These are phyloP conservation scores for Zoanthus sansibaricus DNA, from an alignment of 92 coral and sea anemone species.

Conservation along the genomic window DNA sequence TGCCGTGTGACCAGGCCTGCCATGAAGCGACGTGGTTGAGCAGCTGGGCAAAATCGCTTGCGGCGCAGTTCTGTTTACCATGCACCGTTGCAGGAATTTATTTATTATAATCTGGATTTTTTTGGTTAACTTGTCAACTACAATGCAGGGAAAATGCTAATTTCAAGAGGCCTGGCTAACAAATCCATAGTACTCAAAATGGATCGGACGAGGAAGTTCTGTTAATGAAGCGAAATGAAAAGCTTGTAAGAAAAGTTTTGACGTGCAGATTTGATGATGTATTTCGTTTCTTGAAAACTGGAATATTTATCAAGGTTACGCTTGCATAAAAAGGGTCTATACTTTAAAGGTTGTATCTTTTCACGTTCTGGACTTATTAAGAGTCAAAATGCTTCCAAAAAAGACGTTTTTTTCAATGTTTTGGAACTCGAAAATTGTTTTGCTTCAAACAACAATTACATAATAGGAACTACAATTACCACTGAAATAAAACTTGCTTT, in stretches of 20 bases:
- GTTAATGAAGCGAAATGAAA: conserved; percentile 29
- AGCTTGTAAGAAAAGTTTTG: conserved; percentile 40
- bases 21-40: conserved; percentile 41
- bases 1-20: conserved; percentile 44
- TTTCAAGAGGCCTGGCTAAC: conserved; percentile 22
- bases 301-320: no score
- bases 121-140: conserved; percentile 13
- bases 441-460: no score
- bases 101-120: conserved; percentile 31
- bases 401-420: no score
- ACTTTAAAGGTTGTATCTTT: no score
- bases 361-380: no score
- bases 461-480: no score
- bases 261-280: no score
- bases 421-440: no score
- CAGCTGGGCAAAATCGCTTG: conserved; percentile 43
- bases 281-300: no score
- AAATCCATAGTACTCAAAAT: conserved; percentile 31
- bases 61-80: conserved; percentile 47
- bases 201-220: conserved; percentile 41
- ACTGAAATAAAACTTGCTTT: no score
- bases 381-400: no score
- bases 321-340: no score
- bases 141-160: conserved; percentile 33
- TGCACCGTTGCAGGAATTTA: conserved; percentile 39